Base-by-base conservation (phyloP, 2,888 invertebrate genomes). In the Oscheius myriophilus region DNA sequence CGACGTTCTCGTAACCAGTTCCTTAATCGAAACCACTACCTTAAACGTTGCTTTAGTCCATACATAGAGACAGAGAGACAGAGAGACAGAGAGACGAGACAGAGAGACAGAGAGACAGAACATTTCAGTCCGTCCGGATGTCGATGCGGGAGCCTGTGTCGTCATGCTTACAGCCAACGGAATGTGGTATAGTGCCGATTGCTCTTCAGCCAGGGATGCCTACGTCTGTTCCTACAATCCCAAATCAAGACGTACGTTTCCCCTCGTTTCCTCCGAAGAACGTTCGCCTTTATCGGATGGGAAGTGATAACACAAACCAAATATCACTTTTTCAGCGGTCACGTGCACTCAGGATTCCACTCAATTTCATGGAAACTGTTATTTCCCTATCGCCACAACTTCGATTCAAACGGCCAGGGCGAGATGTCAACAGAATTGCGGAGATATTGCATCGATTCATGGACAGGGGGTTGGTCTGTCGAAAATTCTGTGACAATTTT, bases 301-400 rank as follows among this genome's bases (percentile, higher is more conserved):
- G 33, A 33, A 33, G 33, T 33, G 33, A 33, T 33, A 33, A 33
- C 33, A 33, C 3, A 33, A 33, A 9, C 33, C 33, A 33, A 33
- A 33, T 33, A 33, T 33, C 33, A 33, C 33, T 33, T 33, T 33
- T 33, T 33, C 33, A 33, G 33, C 33, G 33, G 33, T 33, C 33
- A 33, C 33, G 9, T 33, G 33, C 33, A 33, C 33, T 33, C 33
- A 33, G 9, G 33, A 33, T 9, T 33, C 33, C 33, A 33, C 33
- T 9, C 33, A 33, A 33, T 33, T 61, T 39, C 61, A 49, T n/a
- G 61, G 61, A n/a, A 61, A 61, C 16, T 61, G 61, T 18, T 61
- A 61, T 39, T 61, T 23, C 18, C 33, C 61, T 4, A n/a, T 61
- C 9, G 18, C 7, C 6, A 26, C 41, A 14, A 26, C 45, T 1